phyloP scores from a whole-genome alignment of 2,888 invertebrate genomes.

The Phrixothrix hirtus region DNA sequence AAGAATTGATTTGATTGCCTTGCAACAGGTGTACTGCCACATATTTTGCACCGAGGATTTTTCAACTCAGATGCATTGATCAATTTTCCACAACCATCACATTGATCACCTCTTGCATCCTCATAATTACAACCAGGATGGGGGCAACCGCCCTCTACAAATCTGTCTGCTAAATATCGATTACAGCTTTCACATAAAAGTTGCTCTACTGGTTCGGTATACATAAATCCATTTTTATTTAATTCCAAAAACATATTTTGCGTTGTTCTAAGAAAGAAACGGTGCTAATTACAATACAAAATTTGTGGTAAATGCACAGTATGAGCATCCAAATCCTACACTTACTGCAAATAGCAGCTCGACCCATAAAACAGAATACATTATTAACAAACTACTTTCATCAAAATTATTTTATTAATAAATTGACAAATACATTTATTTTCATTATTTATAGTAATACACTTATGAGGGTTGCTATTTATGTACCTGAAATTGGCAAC shows the following conservation, averaged over 20 bases:
- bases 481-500: too few relatives aligned
- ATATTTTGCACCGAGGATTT: constrained; percentile 86
- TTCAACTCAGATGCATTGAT: constrained; percentile 90
- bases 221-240: constrained; percentile 79
- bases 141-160: constrained; percentile 96
- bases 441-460: too few relatives aligned
- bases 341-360: too few relatives aligned
- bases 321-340: too few relatives aligned
- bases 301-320: too few relatives aligned
- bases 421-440: too few relatives aligned
- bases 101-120: constrained; percentile 97
- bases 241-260: constrained; percentile 88
- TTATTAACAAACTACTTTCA: too few relatives aligned
- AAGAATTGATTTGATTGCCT: constrained; percentile 90
- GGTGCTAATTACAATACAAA: constrained; percentile 1
- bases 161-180: constrained; percentile 80
- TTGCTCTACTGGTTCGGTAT: constrained; percentile 86
- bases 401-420: too few relatives aligned
- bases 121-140: constrained; percentile 83
- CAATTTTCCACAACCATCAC: constrained; percentile 95
- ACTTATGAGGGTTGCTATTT: too few relatives aligned
- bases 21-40: constrained; percentile 71
- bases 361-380: too few relatives aligned
- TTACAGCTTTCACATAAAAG: constrained; percentile 87
- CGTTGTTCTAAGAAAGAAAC: constrained; percentile 71